phyloP scores from a whole-genome alignment of 2,797 vertebrate species.

The Anniella stebbinsi region DNA sequence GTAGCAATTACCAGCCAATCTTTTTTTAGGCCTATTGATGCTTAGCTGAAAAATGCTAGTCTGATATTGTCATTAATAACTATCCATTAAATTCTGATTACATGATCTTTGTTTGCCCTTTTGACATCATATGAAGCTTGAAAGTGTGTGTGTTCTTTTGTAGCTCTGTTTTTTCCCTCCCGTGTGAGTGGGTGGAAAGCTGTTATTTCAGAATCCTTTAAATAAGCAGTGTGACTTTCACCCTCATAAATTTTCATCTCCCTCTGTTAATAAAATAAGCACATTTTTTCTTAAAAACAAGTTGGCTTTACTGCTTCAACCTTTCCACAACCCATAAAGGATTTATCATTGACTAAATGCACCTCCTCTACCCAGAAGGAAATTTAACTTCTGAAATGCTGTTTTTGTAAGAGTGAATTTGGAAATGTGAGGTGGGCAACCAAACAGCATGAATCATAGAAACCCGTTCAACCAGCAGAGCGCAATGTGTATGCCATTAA shows the following conservation, averaged over 20 bases:
- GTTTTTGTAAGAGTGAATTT: slow-evolving; percentile 52
- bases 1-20: neutral
- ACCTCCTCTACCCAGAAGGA: slow-evolving; percentile 56
- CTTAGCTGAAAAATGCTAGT: slow-evolving; percentile 24
- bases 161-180: slow-evolving; percentile 52
- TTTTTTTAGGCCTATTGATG: slow-evolving; percentile 11
- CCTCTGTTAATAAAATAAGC: slow-evolving; percentile 69
- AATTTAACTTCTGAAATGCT: slow-evolving; percentile 49
- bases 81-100: slow-evolving; percentile 31
- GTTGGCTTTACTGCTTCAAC: slow-evolving; percentile 66
- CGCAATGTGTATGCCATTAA: slow-evolving; percentile 60
- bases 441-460: slow-evolving; percentile 61
- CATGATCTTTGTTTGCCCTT: slow-evolving; percentile 60
- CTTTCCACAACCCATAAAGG: slow-evolving; percentile 69
- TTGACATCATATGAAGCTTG: slow-evolving; percentile 56
- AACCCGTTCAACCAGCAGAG: slow-evolving; percentile 54
- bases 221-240: slow-evolving; percentile 68
- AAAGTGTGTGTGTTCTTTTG: slow-evolving; percentile 47
- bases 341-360: slow-evolving; percentile 57
- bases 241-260: slow-evolving; percentile 68
- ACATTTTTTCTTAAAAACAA: slow-evolving; percentile 69
- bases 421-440: slow-evolving; percentile 60
- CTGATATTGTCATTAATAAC: neutral
- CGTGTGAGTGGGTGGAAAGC: slow-evolving; percentile 65
- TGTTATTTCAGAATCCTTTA: slow-evolving; percentile 73